Conservation (phyloP, 2,888 invertebrate genomes). For the Caenorhabditis sp. region DNA sequence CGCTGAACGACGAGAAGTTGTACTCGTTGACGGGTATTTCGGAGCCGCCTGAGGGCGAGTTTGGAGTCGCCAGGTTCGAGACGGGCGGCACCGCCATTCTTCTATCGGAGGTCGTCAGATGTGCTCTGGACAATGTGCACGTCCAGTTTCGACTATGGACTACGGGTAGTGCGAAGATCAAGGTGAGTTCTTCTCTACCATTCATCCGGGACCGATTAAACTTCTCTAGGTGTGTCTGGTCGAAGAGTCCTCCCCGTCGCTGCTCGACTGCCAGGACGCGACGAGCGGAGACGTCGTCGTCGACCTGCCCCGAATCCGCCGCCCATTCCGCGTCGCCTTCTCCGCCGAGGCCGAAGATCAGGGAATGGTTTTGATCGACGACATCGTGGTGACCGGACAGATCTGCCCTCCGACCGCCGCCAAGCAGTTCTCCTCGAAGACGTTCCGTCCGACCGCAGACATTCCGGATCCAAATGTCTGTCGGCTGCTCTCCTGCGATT, state of each 20-base stretch:
- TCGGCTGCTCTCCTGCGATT: slow-evolving; percentile 74
- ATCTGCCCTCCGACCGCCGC: slow-evolving; percentile 63
- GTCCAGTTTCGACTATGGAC: slow-evolving; percentile 68
- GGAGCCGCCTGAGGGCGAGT: slow-evolving; percentile 71
- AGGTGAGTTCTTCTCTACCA: slow-evolving; percentile 32
- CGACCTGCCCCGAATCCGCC: slow-evolving; percentile 66
- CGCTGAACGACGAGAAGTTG: slow-evolving; percentile 73
- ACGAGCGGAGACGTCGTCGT: slow-evolving; percentile 64
- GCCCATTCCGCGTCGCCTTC: slow-evolving; percentile 70
- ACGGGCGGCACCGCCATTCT: slow-evolving; percentile 65
- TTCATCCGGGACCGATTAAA: too few species aligned
- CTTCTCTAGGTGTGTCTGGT: slow-evolving; percentile 67
- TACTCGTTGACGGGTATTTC: slow-evolving; percentile 71
- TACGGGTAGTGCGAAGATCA: slow-evolving; percentile 65
- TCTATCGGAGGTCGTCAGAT: slow-evolving; percentile 68
- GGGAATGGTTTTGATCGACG: slow-evolving; percentile 70
- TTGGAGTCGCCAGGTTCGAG: slow-evolving; percentile 72
- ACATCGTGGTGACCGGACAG: slow-evolving; percentile 60
- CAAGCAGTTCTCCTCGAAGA: slow-evolving; percentile 66
- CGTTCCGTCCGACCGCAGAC: slow-evolving; percentile 60
- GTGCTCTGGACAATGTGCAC: slow-evolving; percentile 62
- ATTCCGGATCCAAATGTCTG: slow-evolving; percentile 76
- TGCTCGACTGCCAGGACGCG: slow-evolving; percentile 70
- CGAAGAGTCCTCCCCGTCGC: slow-evolving; percentile 66
- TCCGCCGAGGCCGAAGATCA: slow-evolving; percentile 65